phyloP scores from a whole-genome alignment of 2,888 invertebrate genomes.

The Heliconius charithonia region DNA sequence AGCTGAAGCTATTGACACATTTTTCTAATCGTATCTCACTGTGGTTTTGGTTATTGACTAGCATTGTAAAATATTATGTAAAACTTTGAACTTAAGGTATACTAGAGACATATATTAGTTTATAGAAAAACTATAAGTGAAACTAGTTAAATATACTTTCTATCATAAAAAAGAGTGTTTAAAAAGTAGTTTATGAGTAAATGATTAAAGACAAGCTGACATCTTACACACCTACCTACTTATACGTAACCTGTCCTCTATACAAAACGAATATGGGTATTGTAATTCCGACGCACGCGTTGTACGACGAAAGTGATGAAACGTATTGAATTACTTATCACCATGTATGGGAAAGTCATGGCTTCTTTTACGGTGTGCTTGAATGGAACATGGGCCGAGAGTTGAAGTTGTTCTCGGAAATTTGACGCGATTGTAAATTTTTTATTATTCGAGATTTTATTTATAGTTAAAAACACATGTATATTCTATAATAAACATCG shows the following conservation, averaged over 20 bases:
- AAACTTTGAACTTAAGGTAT: too few relatives aligned
- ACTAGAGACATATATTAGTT: too few relatives aligned
- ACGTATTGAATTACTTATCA: constrained; percentile 38
- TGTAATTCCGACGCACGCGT: constrained; percentile 39
- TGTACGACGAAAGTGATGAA: constrained; percentile 40
- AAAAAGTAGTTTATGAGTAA: not conserved
- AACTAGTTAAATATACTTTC: not conserved
- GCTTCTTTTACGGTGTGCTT: constrained; percentile 20
- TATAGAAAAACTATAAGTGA: too few relatives aligned
- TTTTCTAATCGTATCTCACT: too few relatives aligned
- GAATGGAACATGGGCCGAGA: constrained; percentile 7
- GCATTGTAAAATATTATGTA: too few relatives aligned
- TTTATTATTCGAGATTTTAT: not conserved
- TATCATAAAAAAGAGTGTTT: too few relatives aligned
- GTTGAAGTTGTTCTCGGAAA: not conserved
- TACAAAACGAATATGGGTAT: constrained; percentile 35
- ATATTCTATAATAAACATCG: too few relatives aligned
- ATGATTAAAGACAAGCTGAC: not conserved
- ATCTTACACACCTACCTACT: not conserved
- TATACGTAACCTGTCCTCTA: not conserved
- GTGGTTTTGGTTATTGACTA: too few relatives aligned
- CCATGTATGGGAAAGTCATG: constrained; percentile 41
- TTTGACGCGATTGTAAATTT: not conserved
- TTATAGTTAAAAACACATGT: not conserved
- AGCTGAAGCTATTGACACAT: too few relatives aligned